Evolutionary conservation across 2,888 invertebrate genomes (phyloP).

Genomic region (Drosophila mimica): DNA sequence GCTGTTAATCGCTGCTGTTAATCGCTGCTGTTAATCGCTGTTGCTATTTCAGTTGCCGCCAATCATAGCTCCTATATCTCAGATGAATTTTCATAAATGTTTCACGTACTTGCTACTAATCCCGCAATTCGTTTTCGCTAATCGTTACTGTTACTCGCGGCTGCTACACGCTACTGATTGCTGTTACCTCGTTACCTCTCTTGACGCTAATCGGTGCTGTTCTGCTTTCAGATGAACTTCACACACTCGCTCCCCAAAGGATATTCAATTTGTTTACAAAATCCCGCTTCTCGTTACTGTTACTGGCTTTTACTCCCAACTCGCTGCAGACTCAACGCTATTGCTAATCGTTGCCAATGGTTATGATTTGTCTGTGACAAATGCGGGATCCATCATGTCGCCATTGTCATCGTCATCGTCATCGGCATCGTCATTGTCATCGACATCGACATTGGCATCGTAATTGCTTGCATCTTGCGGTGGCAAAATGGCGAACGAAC

Average conservation of each 20-base stretch:
- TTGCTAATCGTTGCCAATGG: neutral
- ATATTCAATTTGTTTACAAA: neutral
- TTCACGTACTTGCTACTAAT: neutral
- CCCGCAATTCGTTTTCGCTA: neutral
- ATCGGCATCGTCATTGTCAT: neutral
- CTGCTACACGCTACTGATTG: neutral
- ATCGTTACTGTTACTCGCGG: neutral
- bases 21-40: neutral
- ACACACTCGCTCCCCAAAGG: neutral
- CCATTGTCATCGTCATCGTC: neutral
- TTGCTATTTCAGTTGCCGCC: neutral
- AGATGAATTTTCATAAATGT: neutral
- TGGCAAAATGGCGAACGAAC: conserved; percentile 49
- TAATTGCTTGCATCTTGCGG: conserved; percentile 4
- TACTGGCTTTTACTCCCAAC: neutral
- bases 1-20: neutral
- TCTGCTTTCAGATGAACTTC: neutral
- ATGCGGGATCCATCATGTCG: conserved; percentile 8
- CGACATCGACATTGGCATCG: neutral
- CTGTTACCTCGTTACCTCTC: neutral
- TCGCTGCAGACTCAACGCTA: neutral
- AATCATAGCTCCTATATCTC: too few relatives aligned
- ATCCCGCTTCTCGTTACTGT: neutral
- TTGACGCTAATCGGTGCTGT: neutral
- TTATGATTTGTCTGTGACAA: conserved; percentile 1